These are phyloP conservation scores for Lagenorhynchus albirostris DNA, from an alignment of 2,113 vertebrate species.

Conservation along the genomic window DNA sequence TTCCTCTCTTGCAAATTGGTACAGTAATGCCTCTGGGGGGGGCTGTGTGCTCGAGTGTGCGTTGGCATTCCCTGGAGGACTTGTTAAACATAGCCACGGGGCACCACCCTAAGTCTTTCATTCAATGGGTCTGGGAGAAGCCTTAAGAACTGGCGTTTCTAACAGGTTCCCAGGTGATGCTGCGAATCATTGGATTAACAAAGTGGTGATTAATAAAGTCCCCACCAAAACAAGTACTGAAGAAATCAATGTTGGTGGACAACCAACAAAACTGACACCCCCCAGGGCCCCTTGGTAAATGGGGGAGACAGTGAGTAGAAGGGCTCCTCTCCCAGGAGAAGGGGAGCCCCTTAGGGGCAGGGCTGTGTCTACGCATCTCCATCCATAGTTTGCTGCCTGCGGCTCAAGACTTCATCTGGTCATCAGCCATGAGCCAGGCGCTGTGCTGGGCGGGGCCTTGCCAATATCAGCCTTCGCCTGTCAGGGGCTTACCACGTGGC, in stretches of 20 bases:
- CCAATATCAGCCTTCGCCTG: not conserved
- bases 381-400: fast-evolving
- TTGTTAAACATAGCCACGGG: fast-evolving
- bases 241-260: not conserved
- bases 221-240: not conserved
- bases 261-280: not conserved
- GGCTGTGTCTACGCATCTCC: not conserved
- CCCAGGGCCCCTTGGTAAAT: fast-evolving
- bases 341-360: fast-evolving
- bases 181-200: not conserved
- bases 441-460: not conserved
- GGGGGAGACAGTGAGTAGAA: not conserved
- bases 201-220: not conserved
- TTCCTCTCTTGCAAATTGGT: not conserved
- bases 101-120: not conserved
- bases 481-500: fast-evolving
- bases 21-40: fast-evolving
- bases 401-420: fast-evolving
- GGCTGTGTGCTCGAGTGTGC: fast-evolving
- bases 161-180: not conserved
- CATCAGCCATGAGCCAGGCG: fast-evolving
- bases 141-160: not conserved
- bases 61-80: fast-evolving
- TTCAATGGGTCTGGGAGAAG: not conserved
- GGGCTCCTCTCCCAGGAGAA: not conserved